Conservation (phyloP, 2,113 vertebrate species). For the Tinamus guttatus region DNA sequence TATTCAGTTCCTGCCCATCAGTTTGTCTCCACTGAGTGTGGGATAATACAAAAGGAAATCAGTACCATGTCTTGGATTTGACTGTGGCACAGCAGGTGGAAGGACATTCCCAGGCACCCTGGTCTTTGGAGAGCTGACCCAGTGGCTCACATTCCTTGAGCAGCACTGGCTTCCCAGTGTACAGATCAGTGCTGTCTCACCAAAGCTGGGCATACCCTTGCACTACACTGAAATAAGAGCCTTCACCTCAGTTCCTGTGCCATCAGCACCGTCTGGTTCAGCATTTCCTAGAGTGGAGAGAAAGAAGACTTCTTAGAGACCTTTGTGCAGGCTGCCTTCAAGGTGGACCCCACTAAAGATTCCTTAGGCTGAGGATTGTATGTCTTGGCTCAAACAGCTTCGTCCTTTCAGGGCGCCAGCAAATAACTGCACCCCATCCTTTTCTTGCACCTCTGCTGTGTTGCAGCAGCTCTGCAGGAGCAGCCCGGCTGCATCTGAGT, state of each 20-base stretch:
- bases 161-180: not conserved
- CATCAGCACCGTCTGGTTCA: not conserved
- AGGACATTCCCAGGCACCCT: not conserved
- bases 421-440: not conserved
- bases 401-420: not conserved
- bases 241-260: conserved; percentile 22
- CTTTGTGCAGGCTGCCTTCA: not conserved
- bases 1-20: not conserved
- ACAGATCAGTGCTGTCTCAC: not conserved
- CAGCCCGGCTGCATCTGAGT: not conserved
- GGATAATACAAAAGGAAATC: not conserved
- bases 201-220: not conserved
- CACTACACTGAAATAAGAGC: not conserved
- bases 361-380: not conserved
- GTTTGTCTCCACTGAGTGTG: not conserved
- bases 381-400: not conserved
- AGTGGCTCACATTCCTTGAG: not conserved
- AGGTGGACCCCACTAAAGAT: not conserved
- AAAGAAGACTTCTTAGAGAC: not conserved
- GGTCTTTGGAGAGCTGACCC: not conserved
- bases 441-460: not conserved
- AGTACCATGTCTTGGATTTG: not conserved
- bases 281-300: not conserved
- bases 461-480: not conserved
- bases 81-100: not conserved